Conservation (phyloP, 2,113 vertebrate species). For the Xiphophorus hellerii region DNA sequence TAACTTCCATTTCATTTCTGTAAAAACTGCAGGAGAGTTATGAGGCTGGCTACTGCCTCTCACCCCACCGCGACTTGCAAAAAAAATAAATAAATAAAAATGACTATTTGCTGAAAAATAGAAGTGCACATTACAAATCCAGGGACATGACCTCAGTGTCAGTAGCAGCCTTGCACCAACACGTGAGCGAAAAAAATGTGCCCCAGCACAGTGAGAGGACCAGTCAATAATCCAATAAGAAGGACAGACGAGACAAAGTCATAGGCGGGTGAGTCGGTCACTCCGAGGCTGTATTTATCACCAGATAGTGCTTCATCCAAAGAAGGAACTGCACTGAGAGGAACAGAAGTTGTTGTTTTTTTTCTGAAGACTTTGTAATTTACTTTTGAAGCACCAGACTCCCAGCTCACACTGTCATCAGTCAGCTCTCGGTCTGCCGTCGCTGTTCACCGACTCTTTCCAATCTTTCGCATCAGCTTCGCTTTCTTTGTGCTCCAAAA, state of each 20-base stretch:
- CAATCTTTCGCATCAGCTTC: constrained; percentile 36
- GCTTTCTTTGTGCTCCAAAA: constrained; percentile 27
- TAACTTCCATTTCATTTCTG: neutral
- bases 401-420: constrained; percentile 39
- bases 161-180: constrained; percentile 25
- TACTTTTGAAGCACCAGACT: constrained; percentile 35
- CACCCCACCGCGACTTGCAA: neutral
- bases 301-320: constrained; percentile 44
- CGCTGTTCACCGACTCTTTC: constrained; percentile 16
- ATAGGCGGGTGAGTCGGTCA: constrained; percentile 33
- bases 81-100: too few relatives aligned
- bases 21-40: neutral
- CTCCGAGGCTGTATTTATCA: constrained; percentile 39
- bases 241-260: constrained; percentile 51
- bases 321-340: constrained; percentile 28
- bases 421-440: constrained; percentile 33
- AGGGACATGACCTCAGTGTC: constrained; percentile 33
- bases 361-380: constrained; percentile 48
- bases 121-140: constrained; percentile 21
- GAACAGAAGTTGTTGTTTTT: constrained; percentile 11
- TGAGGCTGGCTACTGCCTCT: neutral
- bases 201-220: constrained; percentile 41
- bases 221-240: constrained; percentile 64
- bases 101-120: neutral
- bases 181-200: constrained; percentile 13